Evolutionary conservation across 1,140 invertebrate genomes (phyloP).

Genomic region (Oreohelix idahoensis): DNA sequence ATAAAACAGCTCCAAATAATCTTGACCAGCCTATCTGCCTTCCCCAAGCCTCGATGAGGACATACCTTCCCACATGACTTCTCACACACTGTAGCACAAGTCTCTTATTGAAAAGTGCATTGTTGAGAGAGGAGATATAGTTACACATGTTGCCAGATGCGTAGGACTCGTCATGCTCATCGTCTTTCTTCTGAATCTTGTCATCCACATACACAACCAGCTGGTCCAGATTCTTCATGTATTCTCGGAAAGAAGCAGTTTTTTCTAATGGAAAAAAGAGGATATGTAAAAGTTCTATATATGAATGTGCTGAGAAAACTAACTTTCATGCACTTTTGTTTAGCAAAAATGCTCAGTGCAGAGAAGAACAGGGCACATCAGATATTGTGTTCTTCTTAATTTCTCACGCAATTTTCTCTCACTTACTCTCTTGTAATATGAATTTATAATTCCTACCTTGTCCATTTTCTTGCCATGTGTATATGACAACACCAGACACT

Average conservation of each 20-base stretch:
- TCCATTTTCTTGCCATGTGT: conserved; percentile 76
- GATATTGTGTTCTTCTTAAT: no score
- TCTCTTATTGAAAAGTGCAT: conserved; percentile 74
- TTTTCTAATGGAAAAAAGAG: conserved; percentile 39
- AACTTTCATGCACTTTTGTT: no score
- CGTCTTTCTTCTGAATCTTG: conserved; percentile 66
- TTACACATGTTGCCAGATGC: conserved; percentile 73
- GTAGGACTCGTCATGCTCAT: conserved; percentile 61
- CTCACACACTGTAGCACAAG: conserved; percentile 75
- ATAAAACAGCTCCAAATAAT: conserved; percentile 76
- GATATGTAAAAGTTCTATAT: neutral
- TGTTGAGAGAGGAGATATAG: conserved; percentile 75
- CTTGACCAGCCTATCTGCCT: conserved; percentile 75
- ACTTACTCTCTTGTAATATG: no score
- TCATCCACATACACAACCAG: conserved; percentile 76
- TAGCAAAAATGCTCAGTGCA: no score
- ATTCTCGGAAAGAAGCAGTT: conserved; percentile 52
- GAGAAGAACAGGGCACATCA: no score
- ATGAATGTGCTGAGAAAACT: no score
- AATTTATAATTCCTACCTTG: conserved; percentile 74
- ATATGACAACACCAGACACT: conserved; percentile 74
- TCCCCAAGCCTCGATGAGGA: conserved; percentile 76
- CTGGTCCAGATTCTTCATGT: conserved; percentile 76
- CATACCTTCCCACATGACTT: conserved; percentile 74
- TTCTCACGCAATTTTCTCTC: no score